These are phyloP conservation scores for Philaethria dido DNA, from an alignment of 2,888 invertebrate species.

Conservation along the genomic window DNA sequence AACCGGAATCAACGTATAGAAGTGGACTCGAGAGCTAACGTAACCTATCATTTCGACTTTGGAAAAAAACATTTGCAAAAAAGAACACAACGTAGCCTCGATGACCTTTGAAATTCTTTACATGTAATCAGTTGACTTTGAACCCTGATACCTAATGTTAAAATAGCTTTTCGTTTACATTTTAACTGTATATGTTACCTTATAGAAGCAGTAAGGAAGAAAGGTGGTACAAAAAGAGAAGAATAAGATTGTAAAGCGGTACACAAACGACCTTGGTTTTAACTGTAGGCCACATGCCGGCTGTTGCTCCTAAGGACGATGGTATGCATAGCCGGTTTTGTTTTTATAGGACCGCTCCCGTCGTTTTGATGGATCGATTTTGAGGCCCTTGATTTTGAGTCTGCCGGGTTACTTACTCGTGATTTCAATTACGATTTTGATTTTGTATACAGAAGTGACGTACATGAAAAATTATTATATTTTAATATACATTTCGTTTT, in stretches of 20 bases:
- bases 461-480: too few relatives aligned
- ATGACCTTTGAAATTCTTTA: constrained; percentile 77
- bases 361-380: constrained; percentile 74
- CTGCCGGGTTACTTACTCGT: constrained; percentile 31
- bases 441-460: not conserved
- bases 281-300: constrained; percentile 80
- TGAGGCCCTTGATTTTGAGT: constrained; percentile 57
- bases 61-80: constrained; percentile 71
- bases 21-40: constrained; percentile 48
- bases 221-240: constrained; percentile 74
- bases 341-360: constrained; percentile 66
- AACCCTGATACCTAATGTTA: constrained; percentile 37
- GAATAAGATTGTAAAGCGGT: constrained; percentile 74
- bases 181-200: constrained; percentile 51
- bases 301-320: constrained; percentile 56
- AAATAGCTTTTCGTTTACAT: constrained; percentile 47
- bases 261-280: constrained; percentile 78
- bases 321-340: constrained; percentile 64
- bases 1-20: constrained; percentile 35
- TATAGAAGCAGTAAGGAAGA: constrained; percentile 60
- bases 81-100: constrained; percentile 70
- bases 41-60: constrained; percentile 59
- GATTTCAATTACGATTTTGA: constrained; percentile 33
- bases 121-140: constrained; percentile 41
- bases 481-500: too few relatives aligned